Conservation (phyloP, 2,888 invertebrate genomes). For the Eristalinus sepulchralis region DNA sequence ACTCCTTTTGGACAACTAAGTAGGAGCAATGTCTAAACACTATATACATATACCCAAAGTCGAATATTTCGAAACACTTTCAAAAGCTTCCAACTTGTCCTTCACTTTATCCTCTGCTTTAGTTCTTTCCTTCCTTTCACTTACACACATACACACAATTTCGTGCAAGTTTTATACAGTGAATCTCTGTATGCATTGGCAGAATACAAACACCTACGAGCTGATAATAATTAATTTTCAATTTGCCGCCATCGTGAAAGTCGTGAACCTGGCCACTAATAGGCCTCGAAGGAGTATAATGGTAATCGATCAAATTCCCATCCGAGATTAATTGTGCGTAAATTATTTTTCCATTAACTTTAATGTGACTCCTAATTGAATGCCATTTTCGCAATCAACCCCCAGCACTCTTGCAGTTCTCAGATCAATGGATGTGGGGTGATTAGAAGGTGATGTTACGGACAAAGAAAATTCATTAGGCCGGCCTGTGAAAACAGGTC, state of each 20-base stretch:
- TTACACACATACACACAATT: background rate
- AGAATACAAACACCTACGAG: background rate
- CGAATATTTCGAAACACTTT: too few relatives aligned
- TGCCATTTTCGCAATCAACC: background rate
- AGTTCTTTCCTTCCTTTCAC: background rate
- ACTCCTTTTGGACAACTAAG: too few relatives aligned
- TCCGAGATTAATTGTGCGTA: conserved; percentile 19
- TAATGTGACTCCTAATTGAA: background rate
- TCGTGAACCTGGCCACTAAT: background rate
- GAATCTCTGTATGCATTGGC: background rate
- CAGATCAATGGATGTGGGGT: background rate
- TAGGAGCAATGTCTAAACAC: too few relatives aligned
- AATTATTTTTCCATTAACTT: conserved; percentile 49
- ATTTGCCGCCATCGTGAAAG: background rate
- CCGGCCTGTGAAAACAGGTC: background rate
- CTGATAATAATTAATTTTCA: background rate
- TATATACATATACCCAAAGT: too few relatives aligned
- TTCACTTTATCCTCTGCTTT: background rate
- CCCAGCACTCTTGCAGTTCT: background rate
- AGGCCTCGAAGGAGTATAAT: background rate
- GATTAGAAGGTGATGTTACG: background rate
- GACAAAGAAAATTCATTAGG: background rate
- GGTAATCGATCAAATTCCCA: conserved; percentile 28
- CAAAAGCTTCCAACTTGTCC: background rate
- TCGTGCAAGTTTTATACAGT: background rate